A percentile compares a stretch with the other conserved stretches of the same genome.
Evolutionary conservation across 2,888 invertebrate species (phyloP).

Genomic region (Eupithecia subumbrata): DNA sequence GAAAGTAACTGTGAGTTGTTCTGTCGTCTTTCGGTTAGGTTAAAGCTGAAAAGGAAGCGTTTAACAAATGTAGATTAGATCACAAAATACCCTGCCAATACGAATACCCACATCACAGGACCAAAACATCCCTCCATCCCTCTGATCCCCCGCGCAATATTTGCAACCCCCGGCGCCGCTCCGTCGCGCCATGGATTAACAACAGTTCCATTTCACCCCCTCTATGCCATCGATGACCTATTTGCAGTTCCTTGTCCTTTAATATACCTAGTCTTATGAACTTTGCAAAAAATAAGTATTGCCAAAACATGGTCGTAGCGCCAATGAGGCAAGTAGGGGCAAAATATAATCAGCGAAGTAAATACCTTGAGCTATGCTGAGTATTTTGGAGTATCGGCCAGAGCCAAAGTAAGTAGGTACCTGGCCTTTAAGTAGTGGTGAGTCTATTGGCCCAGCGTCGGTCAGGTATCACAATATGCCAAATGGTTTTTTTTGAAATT

Average conservation of each 20-base stretch:
- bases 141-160: slow-evolving; percentile 35
- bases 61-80: neutral
- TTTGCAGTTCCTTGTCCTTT: slow-evolving; percentile 45
- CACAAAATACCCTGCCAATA: neutral
- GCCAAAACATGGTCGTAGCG: neutral
- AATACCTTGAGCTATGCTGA: neutral
- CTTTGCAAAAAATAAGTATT: slow-evolving; percentile 1
- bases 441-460: too few relatives aligned
- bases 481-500: too few relatives aligned
- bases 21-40: neutral
- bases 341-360: neutral
- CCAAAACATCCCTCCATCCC: slow-evolving; percentile 11
- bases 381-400: neutral
- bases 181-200: slow-evolving; percentile 39
- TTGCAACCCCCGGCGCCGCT: slow-evolving; percentile 44
- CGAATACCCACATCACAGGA: neutral
- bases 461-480: too few relatives aligned
- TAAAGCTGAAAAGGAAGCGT: neutral
- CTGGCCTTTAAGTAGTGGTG: too few relatives aligned
- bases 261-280: neutral
- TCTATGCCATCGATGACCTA: slow-evolving; percentile 43
- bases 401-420: neutral
- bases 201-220: slow-evolving; percentile 30
- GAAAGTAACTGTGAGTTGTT: neutral
- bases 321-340: neutral